These are phyloP conservation scores for Zosterops lateralis DNA, from an alignment of 2,113 vertebrate species.

Conservation along the genomic window DNA sequence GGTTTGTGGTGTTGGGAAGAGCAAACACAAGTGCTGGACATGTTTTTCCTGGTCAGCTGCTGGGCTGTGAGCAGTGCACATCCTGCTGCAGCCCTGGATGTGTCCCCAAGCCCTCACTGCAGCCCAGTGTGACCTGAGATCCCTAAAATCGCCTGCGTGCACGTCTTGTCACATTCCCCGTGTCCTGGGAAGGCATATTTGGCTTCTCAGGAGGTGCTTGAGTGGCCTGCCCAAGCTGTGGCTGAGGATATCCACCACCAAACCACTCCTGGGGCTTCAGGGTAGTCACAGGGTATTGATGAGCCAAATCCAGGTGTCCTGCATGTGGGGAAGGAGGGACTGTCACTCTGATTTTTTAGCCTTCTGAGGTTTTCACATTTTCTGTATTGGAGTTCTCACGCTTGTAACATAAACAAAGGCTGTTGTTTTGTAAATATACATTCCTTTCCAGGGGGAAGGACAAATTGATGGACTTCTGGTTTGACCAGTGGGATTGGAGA, in stretches of 20 bases:
- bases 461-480: no score
- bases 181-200: fast-evolving
- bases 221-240: fast-evolving
- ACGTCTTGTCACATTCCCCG: fast-evolving
- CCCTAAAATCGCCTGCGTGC: fast-evolving
- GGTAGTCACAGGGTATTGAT: fast-evolving
- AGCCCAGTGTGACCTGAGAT: background rate
- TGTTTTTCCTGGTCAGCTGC: background rate
- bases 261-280: fast-evolving
- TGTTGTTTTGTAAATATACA: no score
- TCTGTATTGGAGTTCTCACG: no score
- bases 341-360: no score
- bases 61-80: fast-evolving
- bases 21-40: background rate
- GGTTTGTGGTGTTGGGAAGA: background rate
- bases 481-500: no score
- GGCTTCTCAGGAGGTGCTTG: fast-evolving
- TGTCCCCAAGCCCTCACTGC: background rate
- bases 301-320: fast-evolving
- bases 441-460: no score
- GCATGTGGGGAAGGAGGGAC: background rate
- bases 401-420: no score
- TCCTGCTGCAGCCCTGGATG: fast-evolving
- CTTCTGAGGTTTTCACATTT: no score
- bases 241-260: background rate